A percentile compares a stretch with the other conserved stretches of the same genome.
Evolutionary conservation across 1,140 invertebrate species (phyloP).

Genomic region (Drosophila athabasca): DNA sequence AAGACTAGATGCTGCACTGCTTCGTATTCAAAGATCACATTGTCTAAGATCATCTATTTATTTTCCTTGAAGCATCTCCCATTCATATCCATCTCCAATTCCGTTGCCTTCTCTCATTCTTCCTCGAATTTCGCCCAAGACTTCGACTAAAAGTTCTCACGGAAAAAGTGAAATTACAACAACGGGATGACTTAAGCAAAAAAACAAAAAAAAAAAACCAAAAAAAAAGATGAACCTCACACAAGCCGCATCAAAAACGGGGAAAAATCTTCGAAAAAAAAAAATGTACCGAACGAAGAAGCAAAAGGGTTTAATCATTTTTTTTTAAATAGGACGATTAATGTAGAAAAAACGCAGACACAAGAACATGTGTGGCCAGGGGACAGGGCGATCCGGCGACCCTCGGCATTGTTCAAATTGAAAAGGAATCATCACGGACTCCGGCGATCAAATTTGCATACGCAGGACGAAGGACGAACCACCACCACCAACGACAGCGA

Average conservation of each 20-base stretch:
- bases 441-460: constrained; percentile 71
- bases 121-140: background rate
- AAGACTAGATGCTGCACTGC: too few species aligned
- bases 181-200: constrained; percentile 63
- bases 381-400: constrained; percentile 61
- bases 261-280: constrained; percentile 72
- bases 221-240: constrained; percentile 30
- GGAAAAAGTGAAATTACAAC: constrained; percentile 76
- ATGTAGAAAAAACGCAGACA: constrained; percentile 73
- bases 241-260: constrained; percentile 60
- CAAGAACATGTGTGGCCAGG: constrained; percentile 71
- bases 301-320: constrained; percentile 74
- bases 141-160: constrained; percentile 61
- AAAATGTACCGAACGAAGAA: constrained; percentile 49
- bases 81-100: constrained; percentile 16
- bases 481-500: constrained; percentile 58
- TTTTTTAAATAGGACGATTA: constrained; percentile 76
- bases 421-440: constrained; percentile 73
- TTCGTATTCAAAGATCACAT: too few species aligned
- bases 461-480: constrained; percentile 61
- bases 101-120: background rate
- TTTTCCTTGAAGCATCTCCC: background rate
- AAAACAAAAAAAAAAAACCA: constrained; percentile 43
- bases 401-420: constrained; percentile 73
- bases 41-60: background rate